Base-by-base conservation (phyloP, 2,797 vertebrate genomes). In the Typhlichthys eigenmanni region DNA sequence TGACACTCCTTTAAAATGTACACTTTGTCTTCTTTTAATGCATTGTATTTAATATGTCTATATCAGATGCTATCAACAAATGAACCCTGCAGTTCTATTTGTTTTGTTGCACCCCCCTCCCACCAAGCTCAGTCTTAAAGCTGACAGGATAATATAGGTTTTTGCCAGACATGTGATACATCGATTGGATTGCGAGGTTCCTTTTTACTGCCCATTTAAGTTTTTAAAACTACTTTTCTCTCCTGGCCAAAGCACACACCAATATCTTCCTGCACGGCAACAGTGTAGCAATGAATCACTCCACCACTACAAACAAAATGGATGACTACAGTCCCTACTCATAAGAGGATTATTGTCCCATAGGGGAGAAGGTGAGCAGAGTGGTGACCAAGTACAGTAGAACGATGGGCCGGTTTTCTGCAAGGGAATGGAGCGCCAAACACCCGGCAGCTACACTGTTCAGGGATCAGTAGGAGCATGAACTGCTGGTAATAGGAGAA, bases 391-490 rank as follows among this genome's bases (percentile, higher is more conserved):
- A 52, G 66, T 17, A 17, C 17, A 17, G 17, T 62, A 67, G 17
- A 52, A 14, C 3, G n/a, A 48, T 48, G n/a, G 47, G 38, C 38
- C 38, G 17, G 47, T 54, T 58, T 65, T 43, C 55, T 46, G 17
- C 63, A 9, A 46, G 53, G 63, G 64, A 70, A 73, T 54, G 54
- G 52, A 75, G 65, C 60, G 43, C 51, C 64, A 68, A 72, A 71
- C 50, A 60, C 69, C 56, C 70, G 53, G 67, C 60, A 62, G 59
- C 62, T 61, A 47, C 50, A 55, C 46, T 65, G 64, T 47, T 52
- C 50, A 43, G 53, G 11, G 57, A 0, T 8, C 55, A 71, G 57
- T 55, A 68, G 24, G 58, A 52, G 51, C 46, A 60, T 8, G 16
- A 57, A 54, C 61, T 55, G 66, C 43, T 64, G 17, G 11, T 62